Conservation (phyloP, 2,888 invertebrate genomes). For the Volucella bombylans region DNA sequence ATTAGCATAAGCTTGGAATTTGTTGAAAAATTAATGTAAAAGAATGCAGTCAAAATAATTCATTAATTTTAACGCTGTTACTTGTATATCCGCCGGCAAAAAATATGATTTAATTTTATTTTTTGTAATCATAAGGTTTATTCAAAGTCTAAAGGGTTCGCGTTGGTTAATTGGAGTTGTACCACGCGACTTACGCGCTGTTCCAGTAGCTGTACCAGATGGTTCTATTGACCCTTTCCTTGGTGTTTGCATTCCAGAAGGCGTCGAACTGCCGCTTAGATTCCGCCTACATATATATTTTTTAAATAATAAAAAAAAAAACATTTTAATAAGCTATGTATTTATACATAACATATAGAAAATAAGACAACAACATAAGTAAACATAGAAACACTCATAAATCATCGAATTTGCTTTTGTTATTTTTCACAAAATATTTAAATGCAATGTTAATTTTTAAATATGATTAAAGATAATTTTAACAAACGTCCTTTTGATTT, state of each 20-base stretch:
- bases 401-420: conserved; percentile 67
- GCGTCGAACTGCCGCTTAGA: conserved; percentile 82
- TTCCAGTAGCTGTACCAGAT: conserved; percentile 78
- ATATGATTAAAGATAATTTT: no score
- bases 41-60: neutral
- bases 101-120: conserved; percentile 77
- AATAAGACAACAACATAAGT: neutral
- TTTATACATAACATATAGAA: neutral
- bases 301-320: neutral
- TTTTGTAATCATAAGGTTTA: conserved; percentile 56
- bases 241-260: conserved; percentile 82
- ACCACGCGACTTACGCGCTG: conserved; percentile 81
- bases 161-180: conserved; percentile 83
- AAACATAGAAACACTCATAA: conserved; percentile 50
- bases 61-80: conserved; percentile 59
- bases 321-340: neutral
- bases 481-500: no score
- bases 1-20: conserved; percentile 58
- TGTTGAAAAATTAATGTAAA: conserved; percentile 15
- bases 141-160: conserved; percentile 89
- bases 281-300: conserved; percentile 78
- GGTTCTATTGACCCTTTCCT: conserved; percentile 81
- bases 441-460: neutral
- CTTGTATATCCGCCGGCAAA: conserved; percentile 70
- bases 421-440: conserved; percentile 31